Evolutionary conservation across 92 coral and sea anemone genomes (phyloP).

Genomic region (Umimayanthus kanabou): DNA sequence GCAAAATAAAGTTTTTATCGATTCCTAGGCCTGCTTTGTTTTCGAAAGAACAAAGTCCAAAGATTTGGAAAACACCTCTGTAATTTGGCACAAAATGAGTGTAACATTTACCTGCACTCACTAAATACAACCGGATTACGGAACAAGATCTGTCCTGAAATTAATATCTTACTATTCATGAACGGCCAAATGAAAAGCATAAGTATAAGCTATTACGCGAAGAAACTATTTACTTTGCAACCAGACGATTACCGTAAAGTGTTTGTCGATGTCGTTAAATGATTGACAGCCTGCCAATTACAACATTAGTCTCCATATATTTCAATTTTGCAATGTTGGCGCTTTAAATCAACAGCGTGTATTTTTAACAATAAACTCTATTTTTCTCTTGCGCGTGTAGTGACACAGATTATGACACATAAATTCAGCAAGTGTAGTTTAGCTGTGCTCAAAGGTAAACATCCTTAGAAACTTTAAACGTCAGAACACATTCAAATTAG

Average conservation of each 20-base stretch:
- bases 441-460: slow-evolving; percentile 57
- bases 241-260: slow-evolving; percentile 86
- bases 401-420: slow-evolving; percentile 48
- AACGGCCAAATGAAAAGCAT: slow-evolving; percentile 32
- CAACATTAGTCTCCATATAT: slow-evolving; percentile 86
- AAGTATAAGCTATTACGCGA: slow-evolving; percentile 68
- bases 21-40: not conserved
- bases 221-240: slow-evolving; percentile 73
- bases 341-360: slow-evolving; percentile 74
- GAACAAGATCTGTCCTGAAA: slow-evolving; percentile 3
- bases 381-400: slow-evolving; percentile 60
- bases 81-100: not conserved
- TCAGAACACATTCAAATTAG: slow-evolving; percentile 53
- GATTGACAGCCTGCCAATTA: slow-evolving; percentile 85
- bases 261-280: slow-evolving; percentile 81
- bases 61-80: not conserved
- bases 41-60: slow-evolving; percentile 5
- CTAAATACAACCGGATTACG: slow-evolving; percentile 9
- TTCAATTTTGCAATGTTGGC: slow-evolving; percentile 81
- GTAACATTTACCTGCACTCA: not conserved
- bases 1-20: not conserved
- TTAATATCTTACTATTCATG: slow-evolving; percentile 52
- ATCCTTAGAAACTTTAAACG: slow-evolving; percentile 39
- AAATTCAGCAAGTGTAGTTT: slow-evolving; percentile 47
- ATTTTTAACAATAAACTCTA: slow-evolving; percentile 48